These are phyloP conservation scores for Hermatobates lingyangjiaoensis DNA, from an alignment of 1,140 invertebrate species.

Conservation along the genomic window DNA sequence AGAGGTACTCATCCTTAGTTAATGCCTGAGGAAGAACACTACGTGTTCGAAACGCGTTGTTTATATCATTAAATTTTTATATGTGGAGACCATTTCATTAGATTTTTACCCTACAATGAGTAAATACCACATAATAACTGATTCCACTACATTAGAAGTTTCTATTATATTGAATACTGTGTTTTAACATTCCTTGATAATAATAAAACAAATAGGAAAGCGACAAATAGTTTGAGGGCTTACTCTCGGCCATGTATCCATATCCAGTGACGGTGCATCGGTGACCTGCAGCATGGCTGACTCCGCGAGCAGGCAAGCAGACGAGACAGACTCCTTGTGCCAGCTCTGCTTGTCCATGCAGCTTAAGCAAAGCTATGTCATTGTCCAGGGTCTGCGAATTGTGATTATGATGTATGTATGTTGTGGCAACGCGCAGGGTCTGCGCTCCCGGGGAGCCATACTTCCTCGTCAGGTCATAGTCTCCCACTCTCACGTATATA, in stretches of 20 bases:
- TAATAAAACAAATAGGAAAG: no score
- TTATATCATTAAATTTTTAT: no score
- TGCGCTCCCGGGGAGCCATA: conserved; percentile 74
- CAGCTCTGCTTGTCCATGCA: conserved; percentile 75
- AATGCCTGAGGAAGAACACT: no score
- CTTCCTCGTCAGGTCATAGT: conserved; percentile 74
- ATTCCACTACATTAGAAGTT: no score
- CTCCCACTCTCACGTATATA: conserved; percentile 79
- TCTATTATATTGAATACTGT: no score
- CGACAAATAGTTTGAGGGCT: no score
- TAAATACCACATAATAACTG: no score
- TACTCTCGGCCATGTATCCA: conserved; percentile 85
- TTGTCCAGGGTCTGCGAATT: conserved; percentile 90
- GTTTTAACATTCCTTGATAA: no score
- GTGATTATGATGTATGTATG: conserved; percentile 91
- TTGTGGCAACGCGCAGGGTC: conserved; percentile 70
- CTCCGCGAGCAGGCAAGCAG: conserved; percentile 70
- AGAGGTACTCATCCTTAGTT: no score
- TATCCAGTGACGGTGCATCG: conserved; percentile 83
- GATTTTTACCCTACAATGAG: no score
- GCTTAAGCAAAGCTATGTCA: conserved; percentile 82
- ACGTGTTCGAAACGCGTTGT: no score
- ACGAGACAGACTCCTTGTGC: conserved; percentile 67
- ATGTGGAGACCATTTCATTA: no score
- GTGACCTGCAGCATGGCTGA: conserved; percentile 67